Base-by-base conservation (phyloP, 2,113 vertebrate species). In the Laticauda laticaudata region DNA sequence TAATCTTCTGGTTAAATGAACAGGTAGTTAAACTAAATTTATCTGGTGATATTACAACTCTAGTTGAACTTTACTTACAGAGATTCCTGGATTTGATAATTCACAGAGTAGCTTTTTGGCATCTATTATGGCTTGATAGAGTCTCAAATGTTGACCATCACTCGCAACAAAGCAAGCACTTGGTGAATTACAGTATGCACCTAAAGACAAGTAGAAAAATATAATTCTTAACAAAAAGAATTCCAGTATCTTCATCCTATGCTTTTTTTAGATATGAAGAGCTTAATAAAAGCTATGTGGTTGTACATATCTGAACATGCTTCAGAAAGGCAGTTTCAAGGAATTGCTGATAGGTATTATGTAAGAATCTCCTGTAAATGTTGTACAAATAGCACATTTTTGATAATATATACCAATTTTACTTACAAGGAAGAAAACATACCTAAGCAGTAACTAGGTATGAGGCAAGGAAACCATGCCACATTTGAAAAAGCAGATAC, bases 121-220 rank as follows among this genome's bases (percentile, higher is more conserved):
- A 97, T 99, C 99, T 95, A 99, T 99, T 93, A 99, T 98, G 94
- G 99, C 99, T 98, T 99, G 99, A 96, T 99, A 99, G 51, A 99
- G 97, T 94, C 99, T 98, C 94, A 99, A 98, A 90, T 98, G 98
- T 0, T 98, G 98, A 39, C 99, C 99, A 5, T 99, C 99, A 95
- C 98, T 99, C 90, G 99, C 99, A 90, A 99, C 98, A 93, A 99
- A 99, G 97, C 99, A 99, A 91, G 99, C 99, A 95, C 99, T 99
- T 96, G 99, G 99, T 93, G 99, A 99, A 97, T 99, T 99, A 95
- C 99, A 99, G 93, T 99, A 99, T 26, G 97, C 97, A 97, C 99
- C 99, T 99, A 95, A 91, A 97, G 95, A 45, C 23, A 97, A 93
- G 93, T 90, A 95, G 2, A 88, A 89, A 95, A 93, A 91, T 94